Evolutionary conservation across 2,113 vertebrate genomes (phyloP).

Genomic region (Calonectris borealis): DNA sequence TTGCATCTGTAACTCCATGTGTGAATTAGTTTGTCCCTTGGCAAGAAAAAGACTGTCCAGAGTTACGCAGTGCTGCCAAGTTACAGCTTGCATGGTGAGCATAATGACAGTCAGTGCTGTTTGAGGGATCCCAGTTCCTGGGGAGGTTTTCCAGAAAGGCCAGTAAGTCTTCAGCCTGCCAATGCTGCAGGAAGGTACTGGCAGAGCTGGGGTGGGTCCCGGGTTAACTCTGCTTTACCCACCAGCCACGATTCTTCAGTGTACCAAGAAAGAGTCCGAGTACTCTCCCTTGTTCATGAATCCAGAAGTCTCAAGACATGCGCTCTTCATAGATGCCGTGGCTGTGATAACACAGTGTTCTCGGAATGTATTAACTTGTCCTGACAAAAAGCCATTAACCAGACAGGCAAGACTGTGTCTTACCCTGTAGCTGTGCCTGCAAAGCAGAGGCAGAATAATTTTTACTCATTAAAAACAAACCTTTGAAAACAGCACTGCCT

Average conservation of each 20-base stretch:
- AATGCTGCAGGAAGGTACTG: not conserved
- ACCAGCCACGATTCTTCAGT: fast-evolving
- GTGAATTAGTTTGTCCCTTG: not conserved
- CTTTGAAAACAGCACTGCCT: not conserved
- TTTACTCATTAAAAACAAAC: not conserved
- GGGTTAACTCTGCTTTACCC: not conserved
- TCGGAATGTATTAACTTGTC: not conserved
- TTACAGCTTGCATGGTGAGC: not conserved
- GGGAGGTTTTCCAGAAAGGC: not conserved
- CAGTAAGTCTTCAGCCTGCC: fast-evolving
- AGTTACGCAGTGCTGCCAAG: not conserved
- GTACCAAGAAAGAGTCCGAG: not conserved
- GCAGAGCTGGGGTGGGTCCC: not conserved
- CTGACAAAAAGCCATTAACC: slow-evolving; percentile 22
- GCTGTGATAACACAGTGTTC: not conserved
- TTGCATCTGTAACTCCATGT: not conserved
- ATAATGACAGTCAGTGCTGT: not conserved
- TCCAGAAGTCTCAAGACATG: not conserved
- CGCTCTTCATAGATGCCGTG: not conserved
- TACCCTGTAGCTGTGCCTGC: not conserved
- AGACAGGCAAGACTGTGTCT: not conserved
- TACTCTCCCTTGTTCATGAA: too few relatives aligned
- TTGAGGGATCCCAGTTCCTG: not conserved
- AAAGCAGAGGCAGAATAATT: slow-evolving; percentile 6
- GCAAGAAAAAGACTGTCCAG: not conserved